A percentile compares a stretch with the other conserved stretches of the same genome.
phyloP scores from a whole-genome alignment of 2,113 vertebrate species.

The Oenanthe oenanthe region DNA sequence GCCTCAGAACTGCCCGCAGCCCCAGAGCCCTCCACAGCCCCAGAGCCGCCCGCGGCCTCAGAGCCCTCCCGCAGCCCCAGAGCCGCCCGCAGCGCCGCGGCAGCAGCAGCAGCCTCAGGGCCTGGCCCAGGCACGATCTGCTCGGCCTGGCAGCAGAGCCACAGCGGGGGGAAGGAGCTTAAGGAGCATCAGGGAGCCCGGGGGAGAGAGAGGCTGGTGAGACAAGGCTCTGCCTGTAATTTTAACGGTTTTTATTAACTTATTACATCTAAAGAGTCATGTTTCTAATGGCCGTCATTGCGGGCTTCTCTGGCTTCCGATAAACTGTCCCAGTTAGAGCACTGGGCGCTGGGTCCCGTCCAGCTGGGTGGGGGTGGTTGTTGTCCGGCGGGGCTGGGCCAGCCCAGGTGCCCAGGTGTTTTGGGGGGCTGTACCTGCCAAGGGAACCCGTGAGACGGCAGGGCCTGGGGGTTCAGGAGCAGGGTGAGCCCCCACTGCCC shows the following conservation, averaged over 20 bases:
- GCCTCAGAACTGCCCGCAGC: no score
- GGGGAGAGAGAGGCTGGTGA: neutral
- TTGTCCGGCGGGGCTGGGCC: neutral
- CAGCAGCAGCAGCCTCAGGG: neutral
- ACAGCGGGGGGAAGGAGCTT: neutral
- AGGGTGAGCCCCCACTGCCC: neutral
- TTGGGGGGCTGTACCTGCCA: neutral
- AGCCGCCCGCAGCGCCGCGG: neutral
- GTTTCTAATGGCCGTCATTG: neutral
- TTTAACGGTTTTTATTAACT: neutral
- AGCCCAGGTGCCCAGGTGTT: neutral
- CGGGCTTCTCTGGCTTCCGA: neutral
- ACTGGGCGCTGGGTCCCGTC: neutral
- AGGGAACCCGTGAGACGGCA: no score
- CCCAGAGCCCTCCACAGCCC: no score
- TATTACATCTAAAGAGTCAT: no score
- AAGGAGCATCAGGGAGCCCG: no score
- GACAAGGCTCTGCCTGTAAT: neutral
- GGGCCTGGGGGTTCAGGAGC: neutral
- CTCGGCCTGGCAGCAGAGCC: neutral
- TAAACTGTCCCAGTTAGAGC: neutral
- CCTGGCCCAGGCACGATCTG: neutral
- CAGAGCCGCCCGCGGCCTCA: neutral
- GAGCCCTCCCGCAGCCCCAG: no score
- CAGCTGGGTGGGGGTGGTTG: neutral